A percentile compares a stretch with the other conserved stretches of the same genome.
phyloP scores from a whole-genome alignment of 92 coral and sea anemone genomes.

The Actinernus sp. region DNA sequence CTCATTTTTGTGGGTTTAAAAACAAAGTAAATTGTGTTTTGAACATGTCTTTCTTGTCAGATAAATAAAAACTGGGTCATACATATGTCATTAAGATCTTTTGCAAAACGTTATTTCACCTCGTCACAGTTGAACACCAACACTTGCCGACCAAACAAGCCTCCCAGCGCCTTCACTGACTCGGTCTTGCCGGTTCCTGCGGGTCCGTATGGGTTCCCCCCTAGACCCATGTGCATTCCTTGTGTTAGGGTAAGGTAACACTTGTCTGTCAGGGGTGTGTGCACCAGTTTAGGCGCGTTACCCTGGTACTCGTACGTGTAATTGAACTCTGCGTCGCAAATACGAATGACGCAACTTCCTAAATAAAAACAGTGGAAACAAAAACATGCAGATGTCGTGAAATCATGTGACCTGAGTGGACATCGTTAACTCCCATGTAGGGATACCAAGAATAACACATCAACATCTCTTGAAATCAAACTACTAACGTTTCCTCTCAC shows the following conservation, averaged over 20 bases:
- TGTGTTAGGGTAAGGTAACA: slow-evolving; percentile 99
- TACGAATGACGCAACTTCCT: slow-evolving; percentile 88
- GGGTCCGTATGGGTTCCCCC: slow-evolving; percentile 99
- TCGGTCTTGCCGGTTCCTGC: slow-evolving; percentile 99
- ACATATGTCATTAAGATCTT: too few species aligned
- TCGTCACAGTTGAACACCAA: slow-evolving; percentile 98
- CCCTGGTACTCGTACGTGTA: slow-evolving; percentile 99
- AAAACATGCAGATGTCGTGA: too few species aligned
- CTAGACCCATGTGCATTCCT: slow-evolving; percentile 99
- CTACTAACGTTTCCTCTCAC: too few species aligned
- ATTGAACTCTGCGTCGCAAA: slow-evolving; percentile 97
- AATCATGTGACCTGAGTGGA: too few species aligned
- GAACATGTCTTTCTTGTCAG: too few species aligned
- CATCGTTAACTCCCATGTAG: too few species aligned
- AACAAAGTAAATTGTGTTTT: too few species aligned
- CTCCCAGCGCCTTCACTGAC: slow-evolving; percentile 98
- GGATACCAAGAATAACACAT: too few species aligned
- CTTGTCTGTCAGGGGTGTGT: slow-evolving; percentile 99
- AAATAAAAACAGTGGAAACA: slow-evolving; percentile 2
- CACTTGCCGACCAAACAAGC: slow-evolving; percentile 97
- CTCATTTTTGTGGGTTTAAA: too few species aligned
- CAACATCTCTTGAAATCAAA: too few species aligned
- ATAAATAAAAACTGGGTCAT: too few species aligned
- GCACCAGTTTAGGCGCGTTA: slow-evolving; percentile 96
- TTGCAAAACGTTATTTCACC: too few species aligned